phyloP scores from a whole-genome alignment of 2,888 invertebrate genomes.

The Coronaproctus castanopsis region DNA sequence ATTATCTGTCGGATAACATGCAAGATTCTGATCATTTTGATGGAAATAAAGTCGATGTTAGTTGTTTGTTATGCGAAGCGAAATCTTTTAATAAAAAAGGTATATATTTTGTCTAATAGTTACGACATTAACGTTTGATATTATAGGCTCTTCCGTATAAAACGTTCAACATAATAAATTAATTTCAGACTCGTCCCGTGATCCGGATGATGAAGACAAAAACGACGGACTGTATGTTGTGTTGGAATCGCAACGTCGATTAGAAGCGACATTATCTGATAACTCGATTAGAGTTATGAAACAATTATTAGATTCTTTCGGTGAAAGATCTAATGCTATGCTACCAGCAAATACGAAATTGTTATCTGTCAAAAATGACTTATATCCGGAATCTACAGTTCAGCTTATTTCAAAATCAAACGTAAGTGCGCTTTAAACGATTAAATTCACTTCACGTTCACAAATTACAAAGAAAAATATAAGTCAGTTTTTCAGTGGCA shows the following conservation, averaged over 20 bases:
- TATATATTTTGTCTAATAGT: background rate
- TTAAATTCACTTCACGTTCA: too few relatives aligned
- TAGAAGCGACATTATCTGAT: conserved; percentile 48
- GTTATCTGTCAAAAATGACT: conserved; percentile 39
- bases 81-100: background rate
- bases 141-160: too few relatives aligned
- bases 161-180: too few relatives aligned
- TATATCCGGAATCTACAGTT: conserved; percentile 28
- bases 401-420: conserved; percentile 23
- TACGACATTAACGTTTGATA: background rate
- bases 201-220: conserved; percentile 15
- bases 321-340: conserved; percentile 27
- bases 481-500: background rate
- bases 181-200: too few relatives aligned
- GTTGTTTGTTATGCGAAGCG: background rate
- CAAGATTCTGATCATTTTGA: background rate
- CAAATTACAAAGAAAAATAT: too few relatives aligned
- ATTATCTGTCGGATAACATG: background rate
- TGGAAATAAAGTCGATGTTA: background rate
- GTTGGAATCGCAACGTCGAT: conserved; percentile 41
- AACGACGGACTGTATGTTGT: conserved; percentile 40
- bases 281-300: conserved; percentile 37
- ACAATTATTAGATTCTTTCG: conserved; percentile 27
- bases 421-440: too few relatives aligned
- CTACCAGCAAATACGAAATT: conserved; percentile 27